These are phyloP conservation scores for Rosalia funebris DNA, from an alignment of 2,888 invertebrate genomes.

Conservation along the genomic window DNA sequence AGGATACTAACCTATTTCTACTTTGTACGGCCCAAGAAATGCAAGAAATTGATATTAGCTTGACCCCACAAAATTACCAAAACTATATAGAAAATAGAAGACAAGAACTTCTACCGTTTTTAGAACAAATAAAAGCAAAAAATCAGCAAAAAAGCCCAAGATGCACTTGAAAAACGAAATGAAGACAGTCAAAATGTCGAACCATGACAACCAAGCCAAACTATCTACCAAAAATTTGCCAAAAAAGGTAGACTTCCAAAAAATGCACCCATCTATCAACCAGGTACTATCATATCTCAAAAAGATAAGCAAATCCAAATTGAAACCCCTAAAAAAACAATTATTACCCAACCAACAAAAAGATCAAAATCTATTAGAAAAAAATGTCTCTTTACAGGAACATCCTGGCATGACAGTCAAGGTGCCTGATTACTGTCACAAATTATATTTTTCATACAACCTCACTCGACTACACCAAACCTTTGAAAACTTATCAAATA, in stretches of 20 bases:
- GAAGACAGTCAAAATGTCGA: background rate
- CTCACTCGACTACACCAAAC: background rate
- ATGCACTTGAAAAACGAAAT: background rate
- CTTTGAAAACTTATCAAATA: background rate
- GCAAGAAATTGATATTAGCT: no score
- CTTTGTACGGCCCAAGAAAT: no score
- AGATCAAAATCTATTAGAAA: conserved; percentile 8
- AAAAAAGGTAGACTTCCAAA: background rate
- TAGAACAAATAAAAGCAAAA: no score
- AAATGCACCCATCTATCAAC: conserved; percentile 3
- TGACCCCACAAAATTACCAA: no score
- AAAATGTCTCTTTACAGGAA: conserved; percentile 13
- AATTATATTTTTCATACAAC: conserved; percentile 7
- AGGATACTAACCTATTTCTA: no score
- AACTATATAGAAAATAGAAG: no score
- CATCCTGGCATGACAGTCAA: conserved; percentile 1
- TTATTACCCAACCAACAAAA: conserved; percentile 1
- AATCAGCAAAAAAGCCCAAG: conserved; percentile 32
- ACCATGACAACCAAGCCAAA: background rate
- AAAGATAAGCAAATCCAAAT: conserved; percentile 5
- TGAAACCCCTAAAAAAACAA: conserved; percentile 4
- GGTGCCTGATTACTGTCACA: conserved; percentile 1
- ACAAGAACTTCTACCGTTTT: no score
- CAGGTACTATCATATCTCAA: background rate
- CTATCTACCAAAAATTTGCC: background rate